A percentile compares a stretch with the other conserved stretches of the same genome.
These are phyloP conservation scores for Marisa cornuarietis DNA, from an alignment of 1,140 invertebrate genomes.

Conservation along the genomic window DNA sequence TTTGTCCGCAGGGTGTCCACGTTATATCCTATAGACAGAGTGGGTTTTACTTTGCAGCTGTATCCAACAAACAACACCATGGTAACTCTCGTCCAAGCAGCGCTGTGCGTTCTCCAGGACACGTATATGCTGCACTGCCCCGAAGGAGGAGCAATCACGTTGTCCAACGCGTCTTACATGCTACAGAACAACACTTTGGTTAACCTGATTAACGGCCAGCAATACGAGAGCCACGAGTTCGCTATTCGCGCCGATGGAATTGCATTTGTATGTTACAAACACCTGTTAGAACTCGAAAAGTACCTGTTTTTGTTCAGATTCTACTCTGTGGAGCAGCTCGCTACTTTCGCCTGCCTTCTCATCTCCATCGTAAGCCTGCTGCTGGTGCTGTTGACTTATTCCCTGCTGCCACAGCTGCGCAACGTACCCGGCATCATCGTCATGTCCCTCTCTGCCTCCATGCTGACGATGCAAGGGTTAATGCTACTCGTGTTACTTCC, in stretches of 20 bases:
- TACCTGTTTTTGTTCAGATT: not conserved
- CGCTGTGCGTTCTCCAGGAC: too few relatives aligned
- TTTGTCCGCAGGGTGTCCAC: too few relatives aligned
- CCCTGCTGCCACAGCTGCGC: constrained; percentile 61
- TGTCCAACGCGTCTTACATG: too few relatives aligned
- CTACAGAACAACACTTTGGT: not conserved
- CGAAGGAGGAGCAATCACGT: too few relatives aligned
- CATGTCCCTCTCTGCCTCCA: constrained; percentile 63
- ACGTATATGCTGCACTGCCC: too few relatives aligned
- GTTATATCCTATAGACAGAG: too few relatives aligned
- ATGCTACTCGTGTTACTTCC: constrained; percentile 46
- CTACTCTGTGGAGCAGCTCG: not conserved
- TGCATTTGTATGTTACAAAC: not conserved
- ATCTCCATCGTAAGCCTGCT: constrained; percentile 25
- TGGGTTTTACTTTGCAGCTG: too few relatives aligned
- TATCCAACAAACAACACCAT: too few relatives aligned
- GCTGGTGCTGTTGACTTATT: constrained; percentile 57
- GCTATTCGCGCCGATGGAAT: constrained; percentile 1
- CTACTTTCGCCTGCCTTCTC: not conserved
- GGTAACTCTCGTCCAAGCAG: too few relatives aligned
- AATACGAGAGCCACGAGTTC: not conserved
- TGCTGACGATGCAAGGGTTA: constrained; percentile 65
- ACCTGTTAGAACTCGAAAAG: too few relatives aligned
- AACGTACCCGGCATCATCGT: constrained; percentile 68
- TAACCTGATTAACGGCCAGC: not conserved